Base-by-base conservation (phyloP, 2,113 vertebrate genomes). In the Malurus elegans region DNA sequence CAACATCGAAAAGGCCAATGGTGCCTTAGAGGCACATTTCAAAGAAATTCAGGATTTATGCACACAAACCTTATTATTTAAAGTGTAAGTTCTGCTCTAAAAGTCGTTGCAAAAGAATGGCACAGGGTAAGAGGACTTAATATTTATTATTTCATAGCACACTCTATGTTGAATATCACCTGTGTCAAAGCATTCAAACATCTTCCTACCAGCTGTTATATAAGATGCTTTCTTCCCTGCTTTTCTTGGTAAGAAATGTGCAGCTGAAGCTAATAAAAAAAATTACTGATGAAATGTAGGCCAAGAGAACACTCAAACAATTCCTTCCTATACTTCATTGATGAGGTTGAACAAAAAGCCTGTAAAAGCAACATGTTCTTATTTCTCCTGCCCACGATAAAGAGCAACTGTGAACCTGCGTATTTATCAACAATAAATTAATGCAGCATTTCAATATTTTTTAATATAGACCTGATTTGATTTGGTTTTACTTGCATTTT, bases 21-120 rank as follows among this genome's bases (percentile, higher is more conserved):
- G 80, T 38, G 87, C 83, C 86, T 89, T 34, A 60, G 83, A 74
- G 95, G 74, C 84, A 92, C 16, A 66, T 85, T 85, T 93, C 34
- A 93, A 92, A 94, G 79, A 91, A 74, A 89, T 16, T 76, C 10
- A 34, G 14, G 38, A 94, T 56, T 84, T 72, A 72, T 76, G 58
- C 42, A 73, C 58, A 69, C 8, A 70, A 84, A 60, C 14, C 23
- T 81, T 76, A 79, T n/a, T 90, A 70, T 86, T 91, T 89, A 89
- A 93, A 94, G 44, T 86, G 26, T 42, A 86, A 61, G 29, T 60
- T 75, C n/a, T 75, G 8, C 25, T 84, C n/a, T 86, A 53, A 81
- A 92, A 91, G 44, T 66, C 10, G 8, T 47, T 84, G 28, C 47
- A 25, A n/a, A 62, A 84, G 47, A 79, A 36, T 8, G 80, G 21